Evolutionary conservation across 2,888 invertebrate genomes (phyloP).

Genomic region (Acrocyrtus sp.): DNA sequence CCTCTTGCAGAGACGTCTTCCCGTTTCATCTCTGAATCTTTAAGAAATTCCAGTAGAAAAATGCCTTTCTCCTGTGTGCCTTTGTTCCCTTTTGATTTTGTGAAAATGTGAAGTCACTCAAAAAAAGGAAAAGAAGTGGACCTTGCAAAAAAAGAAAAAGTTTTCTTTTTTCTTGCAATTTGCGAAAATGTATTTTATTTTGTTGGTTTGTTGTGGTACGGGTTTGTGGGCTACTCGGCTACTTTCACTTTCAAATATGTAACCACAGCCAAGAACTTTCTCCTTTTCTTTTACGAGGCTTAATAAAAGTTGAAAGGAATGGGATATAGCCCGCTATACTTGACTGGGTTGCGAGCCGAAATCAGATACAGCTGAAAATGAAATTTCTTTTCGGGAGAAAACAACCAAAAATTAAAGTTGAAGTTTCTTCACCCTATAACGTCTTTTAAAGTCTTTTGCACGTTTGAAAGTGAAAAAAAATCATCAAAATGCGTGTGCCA

Average conservation of each 20-base stretch:
- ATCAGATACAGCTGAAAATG: conserved; percentile 1
- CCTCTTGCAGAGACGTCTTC: not conserved
- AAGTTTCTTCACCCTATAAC: no score
- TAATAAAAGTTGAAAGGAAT: not conserved
- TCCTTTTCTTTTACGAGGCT: not conserved
- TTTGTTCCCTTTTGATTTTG: not conserved
- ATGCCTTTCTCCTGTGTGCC: not conserved
- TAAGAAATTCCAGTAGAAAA: not conserved
- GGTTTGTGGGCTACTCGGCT: no score
- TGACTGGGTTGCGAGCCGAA: not conserved
- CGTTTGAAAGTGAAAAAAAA: no score
- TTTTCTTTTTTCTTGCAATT: conserved; percentile 2
- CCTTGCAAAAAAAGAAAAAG: no score
- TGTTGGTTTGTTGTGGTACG: not conserved
- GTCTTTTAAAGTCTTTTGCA: no score
- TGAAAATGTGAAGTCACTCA: no score
- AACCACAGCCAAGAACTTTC: no score
- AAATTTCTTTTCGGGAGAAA: not conserved
- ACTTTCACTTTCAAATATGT: no score
- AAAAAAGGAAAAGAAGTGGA: no score
- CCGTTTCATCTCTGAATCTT: not conserved
- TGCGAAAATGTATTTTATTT: conserved; percentile 5
- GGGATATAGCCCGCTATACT: not conserved
- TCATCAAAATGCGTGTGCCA: no score
- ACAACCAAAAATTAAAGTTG: no score